Conservation (phyloP, 2,888 invertebrate genomes). For the Aricia artaxerxes region DNA sequence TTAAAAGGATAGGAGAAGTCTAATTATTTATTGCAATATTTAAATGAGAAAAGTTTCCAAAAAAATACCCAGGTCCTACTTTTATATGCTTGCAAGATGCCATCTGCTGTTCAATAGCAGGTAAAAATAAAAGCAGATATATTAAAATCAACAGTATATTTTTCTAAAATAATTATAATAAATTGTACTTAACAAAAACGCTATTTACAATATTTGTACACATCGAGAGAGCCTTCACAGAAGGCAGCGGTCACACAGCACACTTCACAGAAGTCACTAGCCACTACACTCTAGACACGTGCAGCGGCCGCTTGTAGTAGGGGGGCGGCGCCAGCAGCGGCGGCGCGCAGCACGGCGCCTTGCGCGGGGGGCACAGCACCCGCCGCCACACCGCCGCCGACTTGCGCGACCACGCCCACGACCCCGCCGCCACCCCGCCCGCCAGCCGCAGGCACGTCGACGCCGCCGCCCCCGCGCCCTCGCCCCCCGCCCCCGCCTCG, state of each 20-base stretch:
- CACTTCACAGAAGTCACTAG: conserved; percentile 23
- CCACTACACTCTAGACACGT: conserved; percentile 68
- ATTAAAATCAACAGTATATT: conserved; percentile 72
- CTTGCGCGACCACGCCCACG: conserved; percentile 84
- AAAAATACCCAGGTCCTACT: too few relatives aligned
- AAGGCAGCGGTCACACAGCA: conserved; percentile 55
- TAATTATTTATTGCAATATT: neutral
- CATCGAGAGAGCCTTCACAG: conserved; percentile 73
- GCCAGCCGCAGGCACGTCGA: conserved; percentile 82
- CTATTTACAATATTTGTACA: conserved; percentile 69
- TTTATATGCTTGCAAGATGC: too few relatives aligned
- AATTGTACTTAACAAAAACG: conserved; percentile 51
- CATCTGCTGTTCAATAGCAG: too few relatives aligned
- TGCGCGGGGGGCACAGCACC: conserved; percentile 72
- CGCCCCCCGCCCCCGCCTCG: conserved; percentile 48
- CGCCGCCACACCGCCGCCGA: conserved; percentile 81
- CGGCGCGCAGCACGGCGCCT: conserved; percentile 61
- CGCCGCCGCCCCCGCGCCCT: conserved; percentile 52
- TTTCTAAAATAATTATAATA: conserved; percentile 42
- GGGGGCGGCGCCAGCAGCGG: conserved; percentile 64
- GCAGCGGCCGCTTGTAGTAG: conserved; percentile 69
- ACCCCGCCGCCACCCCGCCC: conserved; percentile 83
- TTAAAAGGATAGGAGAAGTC: too few relatives aligned
- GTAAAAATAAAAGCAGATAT: conserved; percentile 31
- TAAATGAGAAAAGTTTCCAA: too few relatives aligned